Conservation (phyloP, 1,140 invertebrate species). For the Achroia grisella region DNA sequence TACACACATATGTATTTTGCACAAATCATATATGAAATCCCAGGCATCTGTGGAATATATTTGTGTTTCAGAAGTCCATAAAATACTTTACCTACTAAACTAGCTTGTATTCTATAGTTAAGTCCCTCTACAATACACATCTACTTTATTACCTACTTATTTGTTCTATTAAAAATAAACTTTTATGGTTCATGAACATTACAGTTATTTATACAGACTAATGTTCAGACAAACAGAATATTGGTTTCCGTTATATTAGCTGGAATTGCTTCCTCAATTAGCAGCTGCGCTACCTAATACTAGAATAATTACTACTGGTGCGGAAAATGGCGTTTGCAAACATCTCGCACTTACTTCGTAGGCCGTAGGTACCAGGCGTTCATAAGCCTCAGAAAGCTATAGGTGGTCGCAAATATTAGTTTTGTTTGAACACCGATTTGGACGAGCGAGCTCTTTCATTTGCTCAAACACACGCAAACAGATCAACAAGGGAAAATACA, state of each 20-base stretch:
- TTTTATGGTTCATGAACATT: background rate
- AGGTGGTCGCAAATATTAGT: slow-evolving; percentile 60
- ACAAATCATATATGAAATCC: too few relatives aligned
- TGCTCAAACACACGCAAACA: slow-evolving; percentile 11
- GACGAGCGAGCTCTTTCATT: slow-evolving; percentile 32
- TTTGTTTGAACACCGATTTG: slow-evolving; percentile 60
- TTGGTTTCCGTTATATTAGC: slow-evolving; percentile 8
- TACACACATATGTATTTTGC: too few relatives aligned
- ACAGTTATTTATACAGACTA: slow-evolving; percentile 3
- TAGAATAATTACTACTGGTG: slow-evolving; percentile 33
- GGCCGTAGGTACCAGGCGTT: slow-evolving; percentile 13
- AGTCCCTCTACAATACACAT: too few relatives aligned
- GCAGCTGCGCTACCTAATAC: slow-evolving; percentile 19
- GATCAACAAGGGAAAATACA: slow-evolving; percentile 12
- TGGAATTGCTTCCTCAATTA: slow-evolving; percentile 39
- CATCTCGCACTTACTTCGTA: slow-evolving; percentile 6
- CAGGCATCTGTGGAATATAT: too few relatives aligned
- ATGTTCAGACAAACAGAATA: slow-evolving; percentile 11
- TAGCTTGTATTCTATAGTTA: too few relatives aligned
- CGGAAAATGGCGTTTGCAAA: slow-evolving; percentile 34
- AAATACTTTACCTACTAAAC: too few relatives aligned
- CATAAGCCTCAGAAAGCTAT: slow-evolving; percentile 38
- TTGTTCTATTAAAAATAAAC: background rate
- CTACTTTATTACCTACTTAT: too few relatives aligned
- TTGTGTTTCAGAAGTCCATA: too few relatives aligned